Evolutionary conservation across 2,888 invertebrate species (phyloP).

Genomic region (Agelastica alni): DNA sequence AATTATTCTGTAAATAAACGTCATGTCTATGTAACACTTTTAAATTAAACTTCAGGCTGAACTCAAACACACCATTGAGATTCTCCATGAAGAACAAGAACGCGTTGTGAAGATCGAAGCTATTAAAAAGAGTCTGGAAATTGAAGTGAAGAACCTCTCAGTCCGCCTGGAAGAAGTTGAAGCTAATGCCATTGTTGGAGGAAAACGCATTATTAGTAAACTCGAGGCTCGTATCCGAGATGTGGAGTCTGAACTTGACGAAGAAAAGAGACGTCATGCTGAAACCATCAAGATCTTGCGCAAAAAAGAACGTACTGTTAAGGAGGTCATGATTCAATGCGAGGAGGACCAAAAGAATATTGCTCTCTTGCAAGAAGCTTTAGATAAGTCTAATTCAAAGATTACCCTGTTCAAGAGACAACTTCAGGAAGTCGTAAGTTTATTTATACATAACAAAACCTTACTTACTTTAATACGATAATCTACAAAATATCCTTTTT

Average conservation of each 20-base stretch:
- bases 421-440: conserved; percentile 83
- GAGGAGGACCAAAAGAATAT: conserved; percentile 98
- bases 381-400: conserved; percentile 87
- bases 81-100: conserved; percentile 94
- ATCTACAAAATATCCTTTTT: too few relatives aligned
- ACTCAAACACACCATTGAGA: conserved; percentile 91
- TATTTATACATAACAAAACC: too few relatives aligned
- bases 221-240: conserved; percentile 94
- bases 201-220: conserved; percentile 97
- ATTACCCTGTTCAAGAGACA: conserved; percentile 95
- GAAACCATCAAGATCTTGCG: conserved; percentile 97
- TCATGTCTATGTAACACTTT: too few relatives aligned
- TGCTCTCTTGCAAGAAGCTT: conserved; percentile 84
- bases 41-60: conserved; percentile 74
- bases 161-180: conserved; percentile 95
- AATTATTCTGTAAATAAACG: not conserved
- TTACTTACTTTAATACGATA: too few relatives aligned
- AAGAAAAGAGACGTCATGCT: conserved; percentile 95
- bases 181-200: conserved; percentile 94
- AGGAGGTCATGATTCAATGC: conserved; percentile 93
- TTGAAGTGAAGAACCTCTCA: conserved; percentile 94
- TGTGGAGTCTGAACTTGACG: conserved; percentile 91
- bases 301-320: conserved; percentile 96
- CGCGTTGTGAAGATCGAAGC: conserved; percentile 96
- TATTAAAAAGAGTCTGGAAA: conserved; percentile 96